Percentiles rank a stretch among this genome's conserved stretches.
Evolutionary conservation across 1,140 invertebrate genomes (phyloP).

Genomic region (Oedothorax gibbosus): DNA sequence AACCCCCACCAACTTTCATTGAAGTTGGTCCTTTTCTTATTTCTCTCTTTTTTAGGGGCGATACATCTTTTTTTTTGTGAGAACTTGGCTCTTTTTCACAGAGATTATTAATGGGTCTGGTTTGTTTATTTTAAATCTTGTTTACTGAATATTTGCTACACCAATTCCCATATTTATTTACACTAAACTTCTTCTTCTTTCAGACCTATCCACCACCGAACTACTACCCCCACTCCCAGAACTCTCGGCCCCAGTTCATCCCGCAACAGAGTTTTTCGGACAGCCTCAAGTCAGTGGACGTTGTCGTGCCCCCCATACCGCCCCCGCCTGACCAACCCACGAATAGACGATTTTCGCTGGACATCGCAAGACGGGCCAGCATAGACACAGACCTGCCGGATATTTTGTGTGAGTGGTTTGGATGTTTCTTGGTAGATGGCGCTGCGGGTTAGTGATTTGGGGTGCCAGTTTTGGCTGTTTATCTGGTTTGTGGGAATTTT

Average conservation of each 20-base stretch:
- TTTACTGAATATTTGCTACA: no score
- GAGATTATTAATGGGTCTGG: no score
- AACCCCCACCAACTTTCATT: no score
- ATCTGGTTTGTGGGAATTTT: background rate
- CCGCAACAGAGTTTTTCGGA: conserved; percentile 42
- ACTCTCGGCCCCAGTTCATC: conserved; percentile 22
- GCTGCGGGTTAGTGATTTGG: background rate
- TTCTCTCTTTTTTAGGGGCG: no score
- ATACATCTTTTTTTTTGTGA: no score
- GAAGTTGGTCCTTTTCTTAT: no score
- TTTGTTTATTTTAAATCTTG: no score
- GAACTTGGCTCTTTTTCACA: no score
- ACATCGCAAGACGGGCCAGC: conserved; percentile 37
- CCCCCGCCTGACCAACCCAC: conserved; percentile 7
- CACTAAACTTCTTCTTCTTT: background rate
- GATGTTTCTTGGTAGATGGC: conserved; percentile 3
- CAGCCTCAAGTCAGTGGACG: conserved; percentile 38
- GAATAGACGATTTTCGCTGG: conserved; percentile 37
- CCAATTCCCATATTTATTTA: no score
- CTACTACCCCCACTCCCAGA: background rate
- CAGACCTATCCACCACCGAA: conserved; percentile 37
- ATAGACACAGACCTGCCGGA: conserved; percentile 49
- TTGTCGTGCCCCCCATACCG: background rate
- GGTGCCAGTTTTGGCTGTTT: conserved; percentile 6
- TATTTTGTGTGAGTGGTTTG: conserved; percentile 42